Base-by-base conservation (phyloP, 1,140 invertebrate genomes). In the Pomacea maculata region DNA sequence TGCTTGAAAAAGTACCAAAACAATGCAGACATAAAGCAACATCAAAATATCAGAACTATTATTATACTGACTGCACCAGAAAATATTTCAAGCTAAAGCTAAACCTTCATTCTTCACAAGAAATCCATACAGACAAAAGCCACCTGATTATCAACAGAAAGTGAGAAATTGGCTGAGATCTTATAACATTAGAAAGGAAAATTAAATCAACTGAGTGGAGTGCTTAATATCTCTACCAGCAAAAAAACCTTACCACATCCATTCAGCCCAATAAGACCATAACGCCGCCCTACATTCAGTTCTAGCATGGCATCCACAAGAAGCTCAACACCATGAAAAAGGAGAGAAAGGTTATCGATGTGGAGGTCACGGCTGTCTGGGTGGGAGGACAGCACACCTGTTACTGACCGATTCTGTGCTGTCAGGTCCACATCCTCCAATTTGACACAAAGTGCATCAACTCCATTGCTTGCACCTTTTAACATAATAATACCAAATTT, bases 301-400 rank as follows among this genome's bases (percentile, higher is more conserved):
- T 99, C 98, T 0, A 99, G 92, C 90, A 96, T 95, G 0, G 98
- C 98, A 90, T 99, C 99, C 89, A 96, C 95, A 74, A 99, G 93
- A 80, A 99, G 93, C 93, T 99, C 99, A 86, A 95, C 94, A 73
- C 99, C 99, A 91, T 99, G 98, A 91, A 99, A 99, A 74, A 97
- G 99, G 77, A 99, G 97, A 63, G 98, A 98, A 88, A 99, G 96
- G 89, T 97, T 98, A 78, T 96, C 96, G 87, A 99, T 98, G 92
- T 99, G 99, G 55, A 99, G 94, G 92, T 99, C 98, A 82, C 98
- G 93, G 82, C 97, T 97, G 83, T 97, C 95, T 15, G 97, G 96
- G 92, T 99, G 98, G 6, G 99, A 96, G 4, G 96, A 97, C 78
- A 99, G 91, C 0, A 97, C 96, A 57, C 98, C 98, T 17, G 98